Evolutionary conservation across 1,140 invertebrate genomes (phyloP).

Genomic region (Littorina saxatilis): DNA sequence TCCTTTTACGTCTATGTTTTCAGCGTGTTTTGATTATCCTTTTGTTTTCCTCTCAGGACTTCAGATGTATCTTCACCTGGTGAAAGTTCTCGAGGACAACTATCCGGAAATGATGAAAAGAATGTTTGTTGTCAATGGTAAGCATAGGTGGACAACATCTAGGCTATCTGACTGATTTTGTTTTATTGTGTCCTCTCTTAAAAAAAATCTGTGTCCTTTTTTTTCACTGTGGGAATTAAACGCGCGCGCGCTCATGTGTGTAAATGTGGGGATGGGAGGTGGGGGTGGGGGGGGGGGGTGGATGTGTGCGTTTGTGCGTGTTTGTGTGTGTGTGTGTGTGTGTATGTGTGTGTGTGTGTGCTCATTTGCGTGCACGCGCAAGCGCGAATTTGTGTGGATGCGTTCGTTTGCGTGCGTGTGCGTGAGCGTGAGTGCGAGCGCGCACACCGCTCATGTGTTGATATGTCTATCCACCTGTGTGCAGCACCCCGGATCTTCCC

Average conservation of each 20-base stretch:
- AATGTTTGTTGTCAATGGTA: slow-evolving; percentile 88
- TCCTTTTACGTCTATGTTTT: too few relatives aligned
- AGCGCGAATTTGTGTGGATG: slow-evolving; percentile 12
- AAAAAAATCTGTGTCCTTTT: background rate
- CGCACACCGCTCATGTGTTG: too few relatives aligned
- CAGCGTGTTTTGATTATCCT: too few relatives aligned
- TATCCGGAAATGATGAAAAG: slow-evolving; percentile 86
- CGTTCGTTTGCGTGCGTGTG: background rate
- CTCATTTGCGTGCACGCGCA: background rate
- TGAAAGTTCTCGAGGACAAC: slow-evolving; percentile 85
- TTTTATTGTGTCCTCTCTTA: background rate
- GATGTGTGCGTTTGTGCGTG: background rate
- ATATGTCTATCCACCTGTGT: background rate
- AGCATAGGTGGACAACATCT: background rate
- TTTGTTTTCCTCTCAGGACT: slow-evolving; percentile 76
- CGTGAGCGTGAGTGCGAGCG: background rate
- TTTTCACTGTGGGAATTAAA: background rate
- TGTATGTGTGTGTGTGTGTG: slow-evolving; percentile 9
- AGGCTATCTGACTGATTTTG: background rate
- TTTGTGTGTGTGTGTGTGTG: slow-evolving; percentile 7
- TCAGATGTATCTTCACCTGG: slow-evolving; percentile 86
- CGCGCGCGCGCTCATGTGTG: background rate
- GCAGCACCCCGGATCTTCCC: slow-evolving; percentile 88
- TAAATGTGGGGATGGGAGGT: background rate
- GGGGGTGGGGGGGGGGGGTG: background rate